Conservation (phyloP, 1,140 invertebrate genomes). For the Chelonus insularis region DNA sequence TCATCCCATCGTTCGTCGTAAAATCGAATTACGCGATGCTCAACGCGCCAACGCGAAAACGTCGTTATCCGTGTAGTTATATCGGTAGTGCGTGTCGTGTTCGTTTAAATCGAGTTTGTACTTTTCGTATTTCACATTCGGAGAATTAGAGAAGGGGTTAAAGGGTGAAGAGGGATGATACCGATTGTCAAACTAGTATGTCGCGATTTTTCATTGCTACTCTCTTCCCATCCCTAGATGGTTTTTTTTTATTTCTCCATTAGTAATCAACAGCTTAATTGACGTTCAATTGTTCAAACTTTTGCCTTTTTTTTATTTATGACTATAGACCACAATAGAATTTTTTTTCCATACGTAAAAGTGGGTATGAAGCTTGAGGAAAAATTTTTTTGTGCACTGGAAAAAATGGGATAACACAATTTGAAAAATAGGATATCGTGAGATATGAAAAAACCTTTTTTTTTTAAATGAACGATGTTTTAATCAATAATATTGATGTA, state of each 20-base stretch:
- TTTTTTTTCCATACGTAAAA: too few relatives aligned
- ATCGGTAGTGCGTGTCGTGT: conserved; percentile 53
- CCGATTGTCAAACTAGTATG: conserved; percentile 2
- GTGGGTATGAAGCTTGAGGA: too few relatives aligned
- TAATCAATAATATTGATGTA: too few relatives aligned
- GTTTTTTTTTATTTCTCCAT: neutral
- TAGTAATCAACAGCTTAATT: conserved; percentile 5
- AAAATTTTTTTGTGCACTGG: too few relatives aligned
- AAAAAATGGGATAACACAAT: too few relatives aligned
- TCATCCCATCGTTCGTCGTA: conserved; percentile 35
- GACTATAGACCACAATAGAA: too few relatives aligned
- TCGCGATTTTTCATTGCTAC: conserved; percentile 18
- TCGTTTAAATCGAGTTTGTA: conserved; percentile 55
- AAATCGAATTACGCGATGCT: conserved; percentile 55
- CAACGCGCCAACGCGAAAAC: conserved; percentile 54
- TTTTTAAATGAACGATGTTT: too few relatives aligned
- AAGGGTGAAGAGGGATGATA: neutral
- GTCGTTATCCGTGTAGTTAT: conserved; percentile 56
- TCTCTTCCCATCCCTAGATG: neutral
- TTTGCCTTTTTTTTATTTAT: neutral
- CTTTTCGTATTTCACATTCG: conserved; percentile 33
- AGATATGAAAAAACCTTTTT: too few relatives aligned
- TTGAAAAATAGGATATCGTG: too few relatives aligned
- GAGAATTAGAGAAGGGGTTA: neutral
- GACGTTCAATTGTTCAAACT: neutral